Evolutionary conservation across 2,113 vertebrate genomes (phyloP).

Genomic region (Gobius niger): DNA sequence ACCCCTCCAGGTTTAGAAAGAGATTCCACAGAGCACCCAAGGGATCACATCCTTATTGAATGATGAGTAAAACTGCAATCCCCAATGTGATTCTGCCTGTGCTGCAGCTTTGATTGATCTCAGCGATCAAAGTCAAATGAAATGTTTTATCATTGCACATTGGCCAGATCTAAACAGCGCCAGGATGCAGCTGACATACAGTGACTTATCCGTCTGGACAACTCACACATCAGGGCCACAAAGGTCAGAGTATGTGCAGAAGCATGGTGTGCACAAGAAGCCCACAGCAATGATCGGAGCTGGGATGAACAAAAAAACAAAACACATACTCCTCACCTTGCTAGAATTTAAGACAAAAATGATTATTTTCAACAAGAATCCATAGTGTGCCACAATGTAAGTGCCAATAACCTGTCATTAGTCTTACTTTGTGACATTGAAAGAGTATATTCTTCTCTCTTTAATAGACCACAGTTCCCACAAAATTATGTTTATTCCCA

Average conservation of each 20-base stretch:
- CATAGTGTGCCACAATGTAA: too few relatives aligned
- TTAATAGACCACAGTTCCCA: too few relatives aligned
- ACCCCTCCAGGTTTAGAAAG: slow-evolving; percentile 29
- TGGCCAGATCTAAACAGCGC: neutral
- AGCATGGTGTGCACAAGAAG: slow-evolving; percentile 32
- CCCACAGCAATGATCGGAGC: slow-evolving; percentile 23
- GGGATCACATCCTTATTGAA: slow-evolving; percentile 43
- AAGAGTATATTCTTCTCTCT: too few relatives aligned
- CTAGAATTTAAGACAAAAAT: too few relatives aligned
- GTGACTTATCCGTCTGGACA: slow-evolving; percentile 62
- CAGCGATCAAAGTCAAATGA: slow-evolving; percentile 50
- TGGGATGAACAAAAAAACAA: neutral
- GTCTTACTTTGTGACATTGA: too few relatives aligned
- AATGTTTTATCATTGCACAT: slow-evolving; percentile 39
- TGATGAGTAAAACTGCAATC: slow-evolving; percentile 24
- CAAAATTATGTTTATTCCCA: too few relatives aligned
- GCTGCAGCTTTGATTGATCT: slow-evolving; percentile 51
- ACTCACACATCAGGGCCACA: slow-evolving; percentile 47
- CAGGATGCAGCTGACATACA: slow-evolving; percentile 39
- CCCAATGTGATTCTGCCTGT: slow-evolving; percentile 35
- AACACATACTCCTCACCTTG: too few relatives aligned
- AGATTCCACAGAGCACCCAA: slow-evolving; percentile 24
- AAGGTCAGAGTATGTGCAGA: slow-evolving; percentile 40
- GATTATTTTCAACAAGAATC: too few relatives aligned
- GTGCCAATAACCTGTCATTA: too few relatives aligned